Evolutionary conservation across 1,140 invertebrate genomes (phyloP), one percentile per base, ranked within the genome.

Genomic region (Rhyacophila brunnea): DNA sequence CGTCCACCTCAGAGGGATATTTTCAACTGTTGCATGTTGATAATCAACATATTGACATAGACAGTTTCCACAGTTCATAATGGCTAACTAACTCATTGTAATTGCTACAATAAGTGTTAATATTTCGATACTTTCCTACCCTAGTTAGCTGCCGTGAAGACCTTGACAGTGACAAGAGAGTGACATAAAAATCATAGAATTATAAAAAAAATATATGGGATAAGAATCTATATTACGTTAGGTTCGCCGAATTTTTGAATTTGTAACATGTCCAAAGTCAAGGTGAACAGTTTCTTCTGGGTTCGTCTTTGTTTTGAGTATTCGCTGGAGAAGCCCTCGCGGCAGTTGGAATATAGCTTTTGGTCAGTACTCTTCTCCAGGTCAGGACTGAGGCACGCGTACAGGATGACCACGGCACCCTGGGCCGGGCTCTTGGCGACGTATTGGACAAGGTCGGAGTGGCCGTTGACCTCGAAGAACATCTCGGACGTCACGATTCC

Each of bases 401-500:
- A 87, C 1, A 90, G 76, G 35, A 91, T 82, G 0, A 86, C 80
- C 18, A 83, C 81, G 0, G 92, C 88, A 15, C 92, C 54, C 5
- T 49, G 20, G 42, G 43, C 14, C n/a, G 18, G 11, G 10, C 17
- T 15, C n/a, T 45, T 45, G 7, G 15, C 14, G 9, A 20, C n/a
- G 18, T 5, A n/a, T 3, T 17, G 38, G 11, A 40, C 4, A n/a
- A 11, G 38, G 11, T n/a, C 38, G 11, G n/a, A 3, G 4, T 40
- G 15, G 4, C n/a, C 3, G 11, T 40, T 40, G 38, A 40, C 5
- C 5, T 40, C n/a, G 3, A 4, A 4, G 15, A 17, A 13, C 42
- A 96, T 73, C 60, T 90, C 88, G 1, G 93, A 93, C 68, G 89
- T 82, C 1, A 95, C 89, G 38, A 96, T 80, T n/a, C 94, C 94